Percentiles rank a stretch among this genome's conserved stretches.
These are phyloP conservation scores for Ochropacha duplaris DNA, from an alignment of 2,888 invertebrate genomes.

Conservation along the genomic window DNA sequence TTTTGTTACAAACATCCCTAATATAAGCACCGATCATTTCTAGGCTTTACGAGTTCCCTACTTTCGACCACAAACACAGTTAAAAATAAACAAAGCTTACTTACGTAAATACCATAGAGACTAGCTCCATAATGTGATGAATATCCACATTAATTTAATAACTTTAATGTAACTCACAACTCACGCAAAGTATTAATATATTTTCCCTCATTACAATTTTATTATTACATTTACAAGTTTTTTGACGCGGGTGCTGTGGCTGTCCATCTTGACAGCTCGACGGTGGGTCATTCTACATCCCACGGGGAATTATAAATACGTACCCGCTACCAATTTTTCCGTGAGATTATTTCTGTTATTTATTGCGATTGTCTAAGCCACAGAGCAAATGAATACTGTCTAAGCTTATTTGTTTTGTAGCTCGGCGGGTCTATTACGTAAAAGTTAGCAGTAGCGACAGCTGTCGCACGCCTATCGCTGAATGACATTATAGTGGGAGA, in stretches of 20 bases:
- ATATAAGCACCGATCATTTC: no score
- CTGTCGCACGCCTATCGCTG: no score
- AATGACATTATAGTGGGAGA: no score
- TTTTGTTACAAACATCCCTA: no score
- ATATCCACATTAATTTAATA: background rate
- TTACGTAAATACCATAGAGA: background rate
- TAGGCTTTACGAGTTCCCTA: no score
- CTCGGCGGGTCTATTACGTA: no score
- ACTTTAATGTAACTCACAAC: background rate
- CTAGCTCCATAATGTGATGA: background rate
- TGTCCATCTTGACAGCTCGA: background rate
- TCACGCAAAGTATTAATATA: background rate
- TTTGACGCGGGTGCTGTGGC: background rate
- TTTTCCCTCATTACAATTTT: background rate
- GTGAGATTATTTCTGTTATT: background rate
- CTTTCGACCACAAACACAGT: no score
- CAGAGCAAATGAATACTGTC: no score
- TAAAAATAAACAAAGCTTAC: background rate
- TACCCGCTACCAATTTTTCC: background rate
- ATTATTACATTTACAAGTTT: constrained; percentile 1
- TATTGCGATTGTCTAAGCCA: no score
- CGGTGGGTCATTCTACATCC: background rate
- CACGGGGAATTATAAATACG: background rate
- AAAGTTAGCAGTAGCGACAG: no score
- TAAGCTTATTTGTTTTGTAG: no score